Evolutionary conservation across 2,797 vertebrate species (phyloP).

Genomic region (Neosilurus hyrtlii): DNA sequence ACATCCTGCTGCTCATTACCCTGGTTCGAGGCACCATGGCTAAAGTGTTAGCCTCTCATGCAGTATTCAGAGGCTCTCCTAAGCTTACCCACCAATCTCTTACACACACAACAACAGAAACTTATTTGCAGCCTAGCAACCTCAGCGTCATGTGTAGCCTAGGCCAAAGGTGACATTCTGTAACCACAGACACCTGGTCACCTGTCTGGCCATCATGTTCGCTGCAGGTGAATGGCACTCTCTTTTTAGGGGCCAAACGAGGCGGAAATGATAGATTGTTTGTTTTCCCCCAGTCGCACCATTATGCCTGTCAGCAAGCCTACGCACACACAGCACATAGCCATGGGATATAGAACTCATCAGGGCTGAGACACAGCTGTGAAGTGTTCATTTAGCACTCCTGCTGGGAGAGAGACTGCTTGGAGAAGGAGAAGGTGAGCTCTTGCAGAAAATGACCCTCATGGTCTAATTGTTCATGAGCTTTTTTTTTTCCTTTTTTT

Average conservation of each 20-base stretch:
- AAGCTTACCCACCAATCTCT: conserved; percentile 25
- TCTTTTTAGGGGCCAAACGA: conserved; percentile 79
- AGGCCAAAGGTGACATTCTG: conserved; percentile 62
- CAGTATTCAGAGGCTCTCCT: conserved; percentile 39
- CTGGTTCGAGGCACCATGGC: conserved; percentile 31
- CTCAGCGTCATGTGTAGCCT: conserved; percentile 70
- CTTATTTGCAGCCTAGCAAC: conserved; percentile 50
- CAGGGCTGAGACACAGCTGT: conserved; percentile 47
- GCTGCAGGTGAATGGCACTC: conserved; percentile 82
- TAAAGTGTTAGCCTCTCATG: conserved; percentile 33
- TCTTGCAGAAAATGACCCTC: conserved; percentile 91
- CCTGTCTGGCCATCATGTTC: conserved; percentile 68
- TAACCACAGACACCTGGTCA: conserved; percentile 74
- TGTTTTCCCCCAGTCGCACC: conserved; percentile 70
- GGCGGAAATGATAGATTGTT: conserved; percentile 87
- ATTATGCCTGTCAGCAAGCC: conserved; percentile 13
- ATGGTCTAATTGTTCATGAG: conserved; percentile 82
- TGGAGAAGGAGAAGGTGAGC: conserved; percentile 82
- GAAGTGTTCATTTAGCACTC: conserved; percentile 87
- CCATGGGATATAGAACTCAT: conserved; percentile 46
- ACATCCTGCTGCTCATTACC: conserved; percentile 52
- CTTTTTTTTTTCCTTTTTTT: conserved; percentile 45
- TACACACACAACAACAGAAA: conserved; percentile 11
- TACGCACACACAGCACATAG: conserved; percentile 16
- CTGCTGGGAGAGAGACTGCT: conserved; percentile 78